phyloP scores from a whole-genome alignment of 1,140 invertebrate species.

The Hycleus phaleratus region DNA sequence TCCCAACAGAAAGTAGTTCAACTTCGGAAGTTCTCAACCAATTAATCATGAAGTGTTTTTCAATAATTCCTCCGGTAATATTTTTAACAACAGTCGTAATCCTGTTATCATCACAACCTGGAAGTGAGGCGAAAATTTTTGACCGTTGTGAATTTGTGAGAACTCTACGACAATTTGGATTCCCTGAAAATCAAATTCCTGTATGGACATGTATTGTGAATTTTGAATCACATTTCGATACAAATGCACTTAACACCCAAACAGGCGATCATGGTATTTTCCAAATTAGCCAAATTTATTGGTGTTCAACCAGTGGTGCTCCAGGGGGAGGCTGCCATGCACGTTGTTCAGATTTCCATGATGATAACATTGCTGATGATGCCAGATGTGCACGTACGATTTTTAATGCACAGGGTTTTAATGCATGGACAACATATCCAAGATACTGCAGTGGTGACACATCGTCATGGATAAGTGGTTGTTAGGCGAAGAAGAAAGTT shows the following conservation, averaged over 20 bases:
- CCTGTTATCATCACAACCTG: too few relatives aligned
- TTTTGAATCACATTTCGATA: constrained; percentile 60
- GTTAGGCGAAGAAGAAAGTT: not conserved
- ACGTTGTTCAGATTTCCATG: constrained; percentile 47
- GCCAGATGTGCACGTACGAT: constrained; percentile 53
- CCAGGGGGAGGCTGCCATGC: constrained; percentile 49
- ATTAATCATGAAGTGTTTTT: too few relatives aligned
- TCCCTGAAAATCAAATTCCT: constrained; percentile 47
- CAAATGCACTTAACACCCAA: constrained; percentile 50
- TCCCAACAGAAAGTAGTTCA: too few relatives aligned
- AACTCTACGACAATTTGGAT: constrained; percentile 46
- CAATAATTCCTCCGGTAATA: too few relatives aligned
- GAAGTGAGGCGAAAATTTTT: constrained; percentile 45
- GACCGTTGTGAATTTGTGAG: constrained; percentile 56
- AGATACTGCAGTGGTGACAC: constrained; percentile 32
- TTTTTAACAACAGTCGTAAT: too few relatives aligned
- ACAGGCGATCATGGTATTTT: constrained; percentile 62
- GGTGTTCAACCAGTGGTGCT: constrained; percentile 47
- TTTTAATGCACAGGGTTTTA: constrained; percentile 55
- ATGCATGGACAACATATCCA: constrained; percentile 56
- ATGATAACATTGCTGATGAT: constrained; percentile 56
- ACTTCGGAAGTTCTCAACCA: too few relatives aligned
- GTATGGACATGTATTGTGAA: constrained; percentile 65
- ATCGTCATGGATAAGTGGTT: constrained; percentile 1
- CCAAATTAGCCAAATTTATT: constrained; percentile 62